phyloP scores from a whole-genome alignment of 2,888 invertebrate species.

The Chironomus tentans region DNA sequence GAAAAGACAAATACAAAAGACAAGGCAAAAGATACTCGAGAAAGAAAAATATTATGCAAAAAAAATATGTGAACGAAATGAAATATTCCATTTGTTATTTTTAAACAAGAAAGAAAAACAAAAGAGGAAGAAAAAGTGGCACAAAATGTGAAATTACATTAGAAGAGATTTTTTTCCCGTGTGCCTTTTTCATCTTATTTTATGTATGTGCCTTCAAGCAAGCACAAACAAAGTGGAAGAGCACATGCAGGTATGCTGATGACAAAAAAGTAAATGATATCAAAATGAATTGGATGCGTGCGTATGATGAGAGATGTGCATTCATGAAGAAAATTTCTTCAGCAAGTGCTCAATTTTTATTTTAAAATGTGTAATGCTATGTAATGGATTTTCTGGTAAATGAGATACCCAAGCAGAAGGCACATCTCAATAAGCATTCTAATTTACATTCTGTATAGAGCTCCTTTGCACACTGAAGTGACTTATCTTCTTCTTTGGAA shows the following conservation, averaged over 20 bases:
- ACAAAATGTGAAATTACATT: conserved; percentile 17
- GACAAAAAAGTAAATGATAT: neutral
- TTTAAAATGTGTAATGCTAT: too few relatives aligned
- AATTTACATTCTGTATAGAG: too few relatives aligned
- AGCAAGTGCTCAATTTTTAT: too few relatives aligned
- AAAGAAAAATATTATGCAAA: neutral
- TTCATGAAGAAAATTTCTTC: too few relatives aligned
- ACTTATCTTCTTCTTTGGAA: too few relatives aligned
- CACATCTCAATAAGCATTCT: too few relatives aligned
- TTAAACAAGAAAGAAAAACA: conserved; percentile 2
- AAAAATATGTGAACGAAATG: neutral
- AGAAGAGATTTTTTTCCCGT: conserved; percentile 11
- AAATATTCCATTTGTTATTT: conserved; percentile 13
- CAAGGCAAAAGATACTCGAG: neutral
- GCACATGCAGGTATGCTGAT: neutral
- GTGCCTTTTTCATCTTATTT: neutral
- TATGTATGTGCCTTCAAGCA: neutral
- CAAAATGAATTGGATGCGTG: too few relatives aligned
- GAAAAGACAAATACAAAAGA: neutral
- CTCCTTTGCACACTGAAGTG: too few relatives aligned
- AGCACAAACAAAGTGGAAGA: neutral
- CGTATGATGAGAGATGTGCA: too few relatives aligned
- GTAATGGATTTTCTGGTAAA: too few relatives aligned
- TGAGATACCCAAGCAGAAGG: too few relatives aligned
- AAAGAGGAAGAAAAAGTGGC: conserved; percentile 4